Percentiles rank a stretch among this genome's conserved stretches.
Evolutionary conservation across 1,140 invertebrate genomes (phyloP).

Genomic region (Papilio polyxenes): DNA sequence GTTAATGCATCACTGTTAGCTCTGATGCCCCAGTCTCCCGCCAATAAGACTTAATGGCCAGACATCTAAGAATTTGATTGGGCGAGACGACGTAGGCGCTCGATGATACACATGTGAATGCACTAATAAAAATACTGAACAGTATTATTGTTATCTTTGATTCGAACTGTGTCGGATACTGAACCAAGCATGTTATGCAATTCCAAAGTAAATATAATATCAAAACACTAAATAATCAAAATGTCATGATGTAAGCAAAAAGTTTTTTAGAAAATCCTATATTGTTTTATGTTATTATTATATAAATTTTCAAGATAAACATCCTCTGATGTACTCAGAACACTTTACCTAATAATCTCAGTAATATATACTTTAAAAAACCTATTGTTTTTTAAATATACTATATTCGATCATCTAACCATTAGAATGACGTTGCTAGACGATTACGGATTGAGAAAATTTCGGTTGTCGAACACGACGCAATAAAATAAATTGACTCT

Average conservation of each 20-base stretch:
- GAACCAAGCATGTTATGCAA: background rate
- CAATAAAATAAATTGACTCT: constrained; percentile 11
- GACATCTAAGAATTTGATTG: constrained; percentile 54
- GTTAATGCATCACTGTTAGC: constrained; percentile 64
- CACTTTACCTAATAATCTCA: background rate
- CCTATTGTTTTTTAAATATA: background rate
- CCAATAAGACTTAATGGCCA: constrained; percentile 64
- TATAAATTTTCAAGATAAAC: too few relatives aligned
- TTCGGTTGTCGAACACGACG: background rate
- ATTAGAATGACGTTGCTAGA: background rate
- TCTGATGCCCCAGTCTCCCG: constrained; percentile 51
- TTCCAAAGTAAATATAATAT: background rate
- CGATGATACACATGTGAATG: constrained; percentile 62
- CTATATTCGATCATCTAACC: background rate
- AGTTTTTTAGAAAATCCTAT: too few relatives aligned
- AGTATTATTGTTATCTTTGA: constrained; percentile 58
- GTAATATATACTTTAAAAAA: background rate
- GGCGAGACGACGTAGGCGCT: constrained; percentile 45
- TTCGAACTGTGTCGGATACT: constrained; percentile 39
- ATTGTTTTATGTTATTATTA: too few relatives aligned
- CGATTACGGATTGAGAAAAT: background rate
- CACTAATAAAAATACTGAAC: constrained; percentile 59
- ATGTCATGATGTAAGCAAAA: background rate
- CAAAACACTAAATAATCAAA: background rate
- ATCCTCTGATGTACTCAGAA: background rate